Conservation (phyloP, 30 jellyfish, hydroid and myxozoan species). For the Hydra vulgaris region DNA sequence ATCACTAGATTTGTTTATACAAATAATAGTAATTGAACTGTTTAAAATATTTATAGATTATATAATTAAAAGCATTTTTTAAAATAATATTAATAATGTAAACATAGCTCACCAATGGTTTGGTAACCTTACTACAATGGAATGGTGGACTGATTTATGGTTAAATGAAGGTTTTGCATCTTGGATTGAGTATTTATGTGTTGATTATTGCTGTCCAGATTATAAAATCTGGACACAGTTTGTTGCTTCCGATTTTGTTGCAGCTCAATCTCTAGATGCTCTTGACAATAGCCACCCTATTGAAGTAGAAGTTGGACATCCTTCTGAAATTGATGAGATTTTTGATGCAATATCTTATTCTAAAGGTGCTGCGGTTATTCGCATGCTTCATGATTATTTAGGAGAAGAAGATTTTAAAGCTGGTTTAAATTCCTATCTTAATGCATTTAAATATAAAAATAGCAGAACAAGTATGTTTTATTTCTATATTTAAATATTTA, state of each 20-base stretch:
- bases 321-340: constrained; percentile 91
- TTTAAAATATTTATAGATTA: no score
- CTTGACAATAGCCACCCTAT: constrained; percentile 57
- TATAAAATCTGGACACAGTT: constrained; percentile 95
- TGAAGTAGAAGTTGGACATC: constrained; percentile 96
- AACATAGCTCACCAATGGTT: constrained; percentile 98
- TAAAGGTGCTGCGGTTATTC: constrained; percentile 95
- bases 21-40: no score
- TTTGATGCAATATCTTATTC: constrained; percentile 94
- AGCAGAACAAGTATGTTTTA: constrained; percentile 62
- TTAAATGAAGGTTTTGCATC: constrained; percentile 96
- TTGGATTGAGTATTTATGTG: constrained; percentile 92
- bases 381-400: constrained; percentile 88
- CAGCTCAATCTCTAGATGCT: constrained; percentile 79
- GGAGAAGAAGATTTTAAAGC: constrained; percentile 79
- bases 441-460: constrained; percentile 50
- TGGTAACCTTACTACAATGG: constrained; percentile 79
- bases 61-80: no score
- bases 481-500: not conserved
- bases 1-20: no score
- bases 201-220: constrained; percentile 82
- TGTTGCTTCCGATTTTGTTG: constrained; percentile 57
- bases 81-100: no score
- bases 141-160: constrained; percentile 99
- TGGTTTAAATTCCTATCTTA: constrained; percentile 70